Evolutionary conservation across 2,797 vertebrate species (phyloP).

Genomic region (Cuniculus paca): DNA sequence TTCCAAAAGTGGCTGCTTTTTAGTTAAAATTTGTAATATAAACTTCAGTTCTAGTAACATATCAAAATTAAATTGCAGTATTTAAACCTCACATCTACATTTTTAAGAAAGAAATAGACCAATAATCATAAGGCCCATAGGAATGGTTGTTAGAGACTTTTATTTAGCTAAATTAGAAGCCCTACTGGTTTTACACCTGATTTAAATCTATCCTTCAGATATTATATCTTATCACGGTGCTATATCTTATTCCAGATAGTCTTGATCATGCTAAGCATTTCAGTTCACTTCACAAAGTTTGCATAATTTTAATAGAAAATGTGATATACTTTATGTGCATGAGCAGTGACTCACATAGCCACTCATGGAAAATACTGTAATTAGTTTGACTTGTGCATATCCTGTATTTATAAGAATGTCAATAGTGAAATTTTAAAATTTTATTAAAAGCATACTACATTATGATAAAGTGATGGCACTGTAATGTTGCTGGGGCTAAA

Average conservation of each 20-base stretch:
- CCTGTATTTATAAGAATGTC: background rate
- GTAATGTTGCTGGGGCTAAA: background rate
- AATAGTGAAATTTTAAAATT: background rate
- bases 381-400: background rate
- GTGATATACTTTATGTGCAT: background rate
- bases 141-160: background rate
- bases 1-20: background rate
- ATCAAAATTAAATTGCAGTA: too few relatives aligned
- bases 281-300: background rate
- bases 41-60: background rate
- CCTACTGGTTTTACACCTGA: background rate
- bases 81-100: background rate
- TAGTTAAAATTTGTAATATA: background rate
- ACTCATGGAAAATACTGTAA: background rate
- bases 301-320: background rate
- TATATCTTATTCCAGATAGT: background rate
- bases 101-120: background rate
- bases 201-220: background rate
- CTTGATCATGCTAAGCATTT: background rate
- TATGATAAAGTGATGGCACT: background rate
- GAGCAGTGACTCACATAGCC: background rate
- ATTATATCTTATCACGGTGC: background rate
- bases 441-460: background rate
- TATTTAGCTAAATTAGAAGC: background rate
- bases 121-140: background rate